Percentiles rank a stretch among this genome's conserved stretches.
Conservation (phyloP, 2,888 invertebrate species). For the Elysia crispata region DNA sequence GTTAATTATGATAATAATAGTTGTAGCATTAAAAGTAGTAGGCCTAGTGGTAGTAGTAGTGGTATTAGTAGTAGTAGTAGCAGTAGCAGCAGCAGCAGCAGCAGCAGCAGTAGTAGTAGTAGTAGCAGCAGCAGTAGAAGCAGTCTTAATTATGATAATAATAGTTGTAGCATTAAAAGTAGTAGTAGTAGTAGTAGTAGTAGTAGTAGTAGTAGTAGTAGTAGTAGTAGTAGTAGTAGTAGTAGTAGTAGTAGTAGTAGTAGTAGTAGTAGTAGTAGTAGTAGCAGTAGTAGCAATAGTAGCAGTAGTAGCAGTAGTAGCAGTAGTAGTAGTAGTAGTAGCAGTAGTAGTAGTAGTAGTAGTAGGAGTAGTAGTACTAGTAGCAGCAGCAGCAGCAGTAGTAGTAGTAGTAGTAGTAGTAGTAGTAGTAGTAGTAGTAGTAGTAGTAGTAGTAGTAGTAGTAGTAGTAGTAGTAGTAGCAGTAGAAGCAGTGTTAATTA, state of each 20-base stretch:
- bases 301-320: conserved; percentile 10
- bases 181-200: conserved; percentile 44
- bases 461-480: conserved; percentile 38
- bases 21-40: too few relatives aligned
- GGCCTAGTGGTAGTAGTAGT: too few relatives aligned
- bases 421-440: conserved; percentile 44
- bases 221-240: not conserved
- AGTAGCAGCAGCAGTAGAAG: too few relatives aligned
- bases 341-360: too few relatives aligned
- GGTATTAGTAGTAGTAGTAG: too few relatives aligned
- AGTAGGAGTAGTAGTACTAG: too few relatives aligned
- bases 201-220: conserved; percentile 34
- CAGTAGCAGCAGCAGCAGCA: too few relatives aligned
- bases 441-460: conserved; percentile 38
- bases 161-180: too few relatives aligned
- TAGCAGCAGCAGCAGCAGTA: conserved; percentile 31
- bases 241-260: conserved; percentile 16
- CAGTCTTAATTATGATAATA: not conserved
- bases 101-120: too few relatives aligned
- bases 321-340: not conserved
- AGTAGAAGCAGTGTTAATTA: conserved; percentile 38
- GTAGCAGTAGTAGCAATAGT: conserved; percentile 15
- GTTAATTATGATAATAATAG: too few relatives aligned
- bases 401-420: conserved; percentile 41
- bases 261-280: conserved; percentile 22